Evolutionary conservation across 2,113 vertebrate species (phyloP), one percentile per base, ranked within the genome.

Genomic region (Myotis lucifugus): DNA sequence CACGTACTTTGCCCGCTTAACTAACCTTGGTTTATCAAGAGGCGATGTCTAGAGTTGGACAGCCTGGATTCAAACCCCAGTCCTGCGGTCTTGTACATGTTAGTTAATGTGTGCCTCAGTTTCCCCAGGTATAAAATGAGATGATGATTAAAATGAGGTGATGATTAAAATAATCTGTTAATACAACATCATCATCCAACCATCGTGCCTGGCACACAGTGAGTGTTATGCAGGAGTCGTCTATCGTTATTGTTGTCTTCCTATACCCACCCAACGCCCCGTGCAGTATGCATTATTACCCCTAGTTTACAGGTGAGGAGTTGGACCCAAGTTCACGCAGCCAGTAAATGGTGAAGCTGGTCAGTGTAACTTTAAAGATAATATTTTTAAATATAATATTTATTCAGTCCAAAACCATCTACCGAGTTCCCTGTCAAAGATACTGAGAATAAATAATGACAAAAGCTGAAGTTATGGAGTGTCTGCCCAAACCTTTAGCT

Each of bases 101-200:
- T 23, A 15, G 9, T 67, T 25, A 70, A 56, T 1, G 6, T 37
- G 29, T 70, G 32, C 76, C 93, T 91, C 85, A 61, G 46, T 82
- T 86, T 87, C 29, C 52, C 40, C 69, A 56, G n/a, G 46, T 61
- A 56, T 66, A 88, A 40, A 70, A 91, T n/a, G 61, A 83, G 82
- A 32, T 11, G 42, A 17, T 32, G 73, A 74, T 73, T 46, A 46
- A 73, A 73, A 46, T 46, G 72, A 6, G 40, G 25, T 46, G 40
- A 74, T 29, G 40, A 73, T 73, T 61, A 87, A 46, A 74, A 87
- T 21, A 42, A 69, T 74, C 46, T 17, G 7, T 2, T 54, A 15
- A 34, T 8, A 78, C 17, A 37, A 61, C 18, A 76, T 10, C 73
- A 32, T 32, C 73, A 50, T 50, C 73, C 42, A 46, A 29, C 25